These are phyloP conservation scores for Lasioglossum malachurum DNA, from an alignment of 2,888 invertebrate species.

Conservation along the genomic window DNA sequence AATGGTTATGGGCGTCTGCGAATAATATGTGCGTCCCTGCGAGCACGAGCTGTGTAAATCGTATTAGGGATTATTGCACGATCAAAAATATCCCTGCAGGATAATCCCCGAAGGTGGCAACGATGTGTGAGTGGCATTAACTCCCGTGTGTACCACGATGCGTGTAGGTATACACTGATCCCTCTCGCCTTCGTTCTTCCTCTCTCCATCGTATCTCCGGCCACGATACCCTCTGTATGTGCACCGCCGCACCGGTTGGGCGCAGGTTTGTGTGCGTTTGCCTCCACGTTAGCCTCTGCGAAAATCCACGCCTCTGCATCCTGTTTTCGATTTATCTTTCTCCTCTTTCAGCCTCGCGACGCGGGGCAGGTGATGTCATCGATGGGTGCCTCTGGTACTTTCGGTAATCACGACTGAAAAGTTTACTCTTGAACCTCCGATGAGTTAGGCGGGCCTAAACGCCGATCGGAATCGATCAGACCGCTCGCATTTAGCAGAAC, in stretches of 20 bases:
- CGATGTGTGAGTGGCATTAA: constrained; percentile 81
- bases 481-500: neutral
- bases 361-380: constrained; percentile 66
- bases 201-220: constrained; percentile 37
- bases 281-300: constrained; percentile 63
- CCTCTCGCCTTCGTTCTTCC: constrained; percentile 68
- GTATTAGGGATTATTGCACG: constrained; percentile 85
- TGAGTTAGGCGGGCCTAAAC: neutral
- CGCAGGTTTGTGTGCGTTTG: constrained; percentile 24
- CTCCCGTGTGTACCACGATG: constrained; percentile 67
- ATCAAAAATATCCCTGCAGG: constrained; percentile 84
- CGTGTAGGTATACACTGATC: constrained; percentile 67
- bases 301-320: constrained; percentile 77
- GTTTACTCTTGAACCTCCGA: constrained; percentile 21
- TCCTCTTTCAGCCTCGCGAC: constrained; percentile 67
- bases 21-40: constrained; percentile 73
- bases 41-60: constrained; percentile 83
- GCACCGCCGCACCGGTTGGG: constrained; percentile 6
- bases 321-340: constrained; percentile 78
- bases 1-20: constrained; percentile 67
- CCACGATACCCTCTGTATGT: constrained; percentile 21
- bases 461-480: neutral
- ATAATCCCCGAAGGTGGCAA: constrained; percentile 81
- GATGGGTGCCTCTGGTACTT: constrained; percentile 43
- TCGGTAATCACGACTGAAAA: constrained; percentile 50